phyloP scores from a whole-genome alignment of 2,888 invertebrate species.

The Hypomecis atomaria region DNA sequence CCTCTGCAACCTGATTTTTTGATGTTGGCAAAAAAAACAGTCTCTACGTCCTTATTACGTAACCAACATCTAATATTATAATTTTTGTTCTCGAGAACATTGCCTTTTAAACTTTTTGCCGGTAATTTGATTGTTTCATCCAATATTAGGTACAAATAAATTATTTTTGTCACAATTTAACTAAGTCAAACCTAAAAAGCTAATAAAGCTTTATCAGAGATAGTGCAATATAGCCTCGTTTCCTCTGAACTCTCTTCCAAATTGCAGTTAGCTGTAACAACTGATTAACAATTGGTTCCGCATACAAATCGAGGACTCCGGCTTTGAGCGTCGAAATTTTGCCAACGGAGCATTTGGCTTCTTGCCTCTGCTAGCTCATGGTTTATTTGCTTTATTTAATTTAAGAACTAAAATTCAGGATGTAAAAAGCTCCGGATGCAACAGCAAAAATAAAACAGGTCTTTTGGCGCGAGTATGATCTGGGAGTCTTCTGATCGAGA shows the following conservation, averaged over 20 bases:
- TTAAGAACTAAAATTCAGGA: neutral
- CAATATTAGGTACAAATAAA: too few relatives aligned
- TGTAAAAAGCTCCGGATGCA: too few relatives aligned
- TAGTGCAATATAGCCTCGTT: neutral
- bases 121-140: too few relatives aligned
- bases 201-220: neutral
- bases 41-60: too few relatives aligned
- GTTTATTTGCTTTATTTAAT: constrained; percentile 4
- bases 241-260: constrained; percentile 2
- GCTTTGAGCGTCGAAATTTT: constrained; percentile 9
- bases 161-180: neutral
- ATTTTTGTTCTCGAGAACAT: too few relatives aligned
- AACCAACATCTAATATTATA: too few relatives aligned
- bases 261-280: constrained; percentile 19
- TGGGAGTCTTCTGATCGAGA: too few relatives aligned
- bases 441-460: too few relatives aligned
- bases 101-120: too few relatives aligned
- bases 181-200: neutral
- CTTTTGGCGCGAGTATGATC: too few relatives aligned
- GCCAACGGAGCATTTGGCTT: constrained; percentile 25
- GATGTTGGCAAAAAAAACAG: too few relatives aligned
- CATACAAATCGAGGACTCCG: constrained; percentile 21
- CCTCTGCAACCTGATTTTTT: too few relatives aligned
- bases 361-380: constrained; percentile 14
- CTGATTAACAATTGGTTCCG: constrained; percentile 31